phyloP scores from a whole-genome alignment of 2,113 vertebrate genomes.

The Oreocharis arfaki region DNA sequence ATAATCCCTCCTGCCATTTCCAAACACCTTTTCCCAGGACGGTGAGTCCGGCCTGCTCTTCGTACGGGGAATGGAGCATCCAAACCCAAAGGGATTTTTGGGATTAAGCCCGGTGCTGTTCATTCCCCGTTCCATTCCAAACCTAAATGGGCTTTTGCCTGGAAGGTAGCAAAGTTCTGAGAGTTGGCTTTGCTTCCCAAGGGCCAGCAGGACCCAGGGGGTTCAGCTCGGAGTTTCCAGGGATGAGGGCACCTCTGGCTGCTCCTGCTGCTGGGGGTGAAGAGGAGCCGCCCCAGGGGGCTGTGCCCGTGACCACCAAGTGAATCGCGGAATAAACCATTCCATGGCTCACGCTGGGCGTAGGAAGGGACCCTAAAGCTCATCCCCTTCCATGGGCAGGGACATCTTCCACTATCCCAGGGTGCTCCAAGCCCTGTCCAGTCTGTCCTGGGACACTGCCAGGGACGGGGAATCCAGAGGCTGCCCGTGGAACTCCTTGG shows the following conservation, averaged over 20 bases:
- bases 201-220: not conserved
- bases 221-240: not conserved
- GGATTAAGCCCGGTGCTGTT: not conserved
- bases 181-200: not conserved
- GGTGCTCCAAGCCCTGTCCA: not conserved
- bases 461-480: too few relatives aligned
- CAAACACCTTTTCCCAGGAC: fast-evolving
- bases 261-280: not conserved
- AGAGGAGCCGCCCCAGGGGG: not conserved
- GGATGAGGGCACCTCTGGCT: not conserved
- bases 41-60: too few relatives aligned
- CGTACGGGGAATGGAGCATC: fast-evolving
- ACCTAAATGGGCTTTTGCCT: fast-evolving
- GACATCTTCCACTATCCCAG: too few relatives aligned
- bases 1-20: not conserved
- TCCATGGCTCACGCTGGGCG: not conserved
- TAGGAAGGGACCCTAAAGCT: not conserved
- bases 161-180: fast-evolving
- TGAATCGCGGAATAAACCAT: not conserved
- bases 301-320: too few relatives aligned
- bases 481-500: not conserved
- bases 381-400: not conserved
- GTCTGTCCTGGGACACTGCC: not conserved
- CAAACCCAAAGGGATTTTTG: not conserved
- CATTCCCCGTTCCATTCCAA: fast-evolving